These are phyloP conservation scores for Gonioctena quinquepunctata DNA, from an alignment of 1,140 invertebrate species.

Conservation along the genomic window DNA sequence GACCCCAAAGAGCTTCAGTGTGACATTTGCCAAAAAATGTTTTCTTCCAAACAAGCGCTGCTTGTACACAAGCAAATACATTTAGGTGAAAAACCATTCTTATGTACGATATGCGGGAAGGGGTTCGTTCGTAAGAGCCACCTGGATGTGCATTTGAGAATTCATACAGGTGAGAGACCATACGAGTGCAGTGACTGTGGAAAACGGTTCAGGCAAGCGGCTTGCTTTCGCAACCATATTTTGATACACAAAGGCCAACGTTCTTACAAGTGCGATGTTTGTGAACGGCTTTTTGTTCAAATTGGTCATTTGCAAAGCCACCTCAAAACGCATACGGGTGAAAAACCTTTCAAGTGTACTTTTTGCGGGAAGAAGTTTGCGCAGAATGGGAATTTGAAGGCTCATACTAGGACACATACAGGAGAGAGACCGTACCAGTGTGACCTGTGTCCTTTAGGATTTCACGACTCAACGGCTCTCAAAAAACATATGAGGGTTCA, in stretches of 20 bases:
- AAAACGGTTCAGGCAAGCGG: conserved; percentile 10
- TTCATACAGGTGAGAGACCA: conserved; percentile 14
- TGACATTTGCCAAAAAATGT: background rate
- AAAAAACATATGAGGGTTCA: conserved; percentile 10
- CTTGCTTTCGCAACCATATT: conserved; percentile 3
- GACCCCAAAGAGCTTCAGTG: background rate
- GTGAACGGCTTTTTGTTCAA: background rate
- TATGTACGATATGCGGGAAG: conserved; percentile 12
- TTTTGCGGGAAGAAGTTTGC: conserved; percentile 59
- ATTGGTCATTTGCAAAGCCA: conserved; percentile 58
- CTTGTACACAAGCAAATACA: conserved; percentile 13
- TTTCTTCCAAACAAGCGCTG: conserved; percentile 11
- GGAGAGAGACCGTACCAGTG: conserved; percentile 61
- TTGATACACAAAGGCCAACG: conserved; percentile 12
- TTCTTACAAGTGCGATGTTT: conserved; percentile 9
- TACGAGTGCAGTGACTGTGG: conserved; percentile 7
- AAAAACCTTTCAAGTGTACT: conserved; percentile 57
- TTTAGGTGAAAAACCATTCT: conserved; percentile 9
- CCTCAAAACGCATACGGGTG: conserved; percentile 62
- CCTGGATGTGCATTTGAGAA: conserved; percentile 15
- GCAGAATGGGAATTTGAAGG: conserved; percentile 59
- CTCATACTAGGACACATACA: conserved; percentile 61
- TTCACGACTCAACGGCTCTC: conserved; percentile 38
- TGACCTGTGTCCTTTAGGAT: conserved; percentile 58
- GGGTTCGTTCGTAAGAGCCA: conserved; percentile 13